Percentiles rank a stretch among this genome's conserved stretches.
Conservation (phyloP, 2,797 vertebrate species). For the Rachycentron canadum region DNA sequence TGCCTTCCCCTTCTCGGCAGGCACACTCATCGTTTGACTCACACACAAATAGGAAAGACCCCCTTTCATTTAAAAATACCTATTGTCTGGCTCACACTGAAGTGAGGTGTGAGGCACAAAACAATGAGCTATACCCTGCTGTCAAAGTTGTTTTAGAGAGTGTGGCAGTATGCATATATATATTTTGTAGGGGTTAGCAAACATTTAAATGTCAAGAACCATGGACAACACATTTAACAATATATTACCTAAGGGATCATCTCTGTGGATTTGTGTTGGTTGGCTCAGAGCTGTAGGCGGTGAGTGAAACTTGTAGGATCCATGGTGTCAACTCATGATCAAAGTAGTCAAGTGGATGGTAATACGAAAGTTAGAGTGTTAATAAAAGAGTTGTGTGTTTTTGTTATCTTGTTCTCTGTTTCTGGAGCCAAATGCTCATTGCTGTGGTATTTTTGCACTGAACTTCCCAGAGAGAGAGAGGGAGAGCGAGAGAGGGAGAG, state of each 20-base stretch:
- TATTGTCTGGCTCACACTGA: slow-evolving; percentile 71
- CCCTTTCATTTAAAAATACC: slow-evolving; percentile 76
- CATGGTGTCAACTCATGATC: neutral
- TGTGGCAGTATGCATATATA: neutral
- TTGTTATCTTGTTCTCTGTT: neutral
- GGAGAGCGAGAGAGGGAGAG: too few species aligned
- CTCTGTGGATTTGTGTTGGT: slow-evolving; percentile 15
- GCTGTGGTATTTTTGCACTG: slow-evolving; percentile 28
- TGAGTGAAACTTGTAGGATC: neutral
- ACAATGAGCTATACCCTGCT: slow-evolving; percentile 58
- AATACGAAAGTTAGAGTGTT: slow-evolving; percentile 8
- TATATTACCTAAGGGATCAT: slow-evolving; percentile 30
- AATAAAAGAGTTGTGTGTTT: slow-evolving; percentile 8
- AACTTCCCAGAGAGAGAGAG: neutral
- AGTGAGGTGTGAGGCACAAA: slow-evolving; percentile 49
- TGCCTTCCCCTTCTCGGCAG: slow-evolving; percentile 78
- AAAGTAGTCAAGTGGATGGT: neutral
- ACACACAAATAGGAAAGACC: slow-evolving; percentile 67
- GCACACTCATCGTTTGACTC: slow-evolving; percentile 82
- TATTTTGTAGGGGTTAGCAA: slow-evolving; percentile 14
- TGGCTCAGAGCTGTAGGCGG: neutral
- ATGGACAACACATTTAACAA: slow-evolving; percentile 23
- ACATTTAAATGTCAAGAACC: slow-evolving; percentile 50
- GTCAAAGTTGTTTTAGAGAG: slow-evolving; percentile 36
- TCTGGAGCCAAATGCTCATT: slow-evolving; percentile 6